A percentile compares a stretch with the other conserved stretches of the same genome.
These are phyloP conservation scores for Notiomystis cincta DNA, from an alignment of 2,113 vertebrate genomes.

Conservation along the genomic window DNA sequence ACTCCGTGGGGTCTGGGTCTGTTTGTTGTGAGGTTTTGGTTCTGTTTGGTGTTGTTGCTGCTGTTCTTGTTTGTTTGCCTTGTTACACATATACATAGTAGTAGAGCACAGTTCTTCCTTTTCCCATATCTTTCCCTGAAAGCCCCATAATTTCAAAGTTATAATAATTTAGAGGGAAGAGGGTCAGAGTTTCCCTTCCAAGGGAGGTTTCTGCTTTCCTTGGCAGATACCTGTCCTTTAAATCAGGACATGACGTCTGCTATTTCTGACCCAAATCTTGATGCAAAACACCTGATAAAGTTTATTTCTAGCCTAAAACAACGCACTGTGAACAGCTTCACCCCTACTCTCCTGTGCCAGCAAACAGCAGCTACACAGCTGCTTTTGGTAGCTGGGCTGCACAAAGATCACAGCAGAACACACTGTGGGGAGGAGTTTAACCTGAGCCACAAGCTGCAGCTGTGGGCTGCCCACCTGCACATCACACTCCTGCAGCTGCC, in stretches of 20 bases:
- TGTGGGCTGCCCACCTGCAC: background rate
- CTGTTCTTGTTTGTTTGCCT: background rate
- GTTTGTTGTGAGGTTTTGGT: background rate
- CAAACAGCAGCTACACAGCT: background rate
- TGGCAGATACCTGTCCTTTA: background rate
- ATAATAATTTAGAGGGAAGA: background rate
- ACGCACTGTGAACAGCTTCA: background rate
- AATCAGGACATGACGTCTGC: background rate
- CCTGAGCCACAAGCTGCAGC: background rate
- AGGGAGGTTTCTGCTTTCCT: background rate
- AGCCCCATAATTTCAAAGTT: background rate
- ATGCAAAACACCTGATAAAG: background rate
- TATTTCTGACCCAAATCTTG: background rate
- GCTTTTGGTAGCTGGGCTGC: background rate
- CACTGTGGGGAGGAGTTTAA: rapidly evolving
- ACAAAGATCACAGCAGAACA: background rate
- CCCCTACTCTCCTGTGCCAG: background rate
- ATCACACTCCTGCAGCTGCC: background rate
- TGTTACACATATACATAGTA: background rate
- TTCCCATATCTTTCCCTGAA: background rate
- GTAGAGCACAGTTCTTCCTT: background rate
- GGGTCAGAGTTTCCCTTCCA: background rate
- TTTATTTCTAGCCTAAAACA: background rate
- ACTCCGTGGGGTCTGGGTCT: no score
- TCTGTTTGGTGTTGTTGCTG: background rate